These are phyloP conservation scores for Drosophila repleta DNA, from an alignment of 1,140 invertebrate genomes.

Conservation along the genomic window DNA sequence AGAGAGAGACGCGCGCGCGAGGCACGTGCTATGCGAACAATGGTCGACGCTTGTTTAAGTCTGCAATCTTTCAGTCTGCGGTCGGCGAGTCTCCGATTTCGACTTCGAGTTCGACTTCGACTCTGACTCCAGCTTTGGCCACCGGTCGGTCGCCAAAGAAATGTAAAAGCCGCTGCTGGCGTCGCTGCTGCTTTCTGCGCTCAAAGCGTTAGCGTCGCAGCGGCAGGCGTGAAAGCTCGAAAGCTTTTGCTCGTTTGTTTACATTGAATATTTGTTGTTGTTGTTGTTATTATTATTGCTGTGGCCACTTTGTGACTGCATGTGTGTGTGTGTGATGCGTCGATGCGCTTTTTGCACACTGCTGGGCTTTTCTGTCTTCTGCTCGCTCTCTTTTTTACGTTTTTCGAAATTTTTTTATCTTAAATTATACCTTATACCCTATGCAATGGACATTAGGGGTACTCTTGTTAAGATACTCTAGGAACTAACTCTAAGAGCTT, in stretches of 20 bases:
- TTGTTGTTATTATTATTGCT: slow-evolving; percentile 12
- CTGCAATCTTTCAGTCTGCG: slow-evolving; percentile 11
- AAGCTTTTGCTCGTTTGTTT: slow-evolving; percentile 38
- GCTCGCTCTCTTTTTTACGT: slow-evolving; percentile 4
- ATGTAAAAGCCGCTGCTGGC: slow-evolving; percentile 58
- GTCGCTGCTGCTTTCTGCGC: slow-evolving; percentile 2
- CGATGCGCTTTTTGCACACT: slow-evolving; percentile 74
- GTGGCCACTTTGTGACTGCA: slow-evolving; percentile 16
- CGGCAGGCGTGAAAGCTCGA: slow-evolving; percentile 32
- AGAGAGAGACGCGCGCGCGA: slow-evolving; percentile 18
- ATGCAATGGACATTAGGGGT: no score
- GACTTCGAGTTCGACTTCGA: slow-evolving; percentile 5
- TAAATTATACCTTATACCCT: not conserved
- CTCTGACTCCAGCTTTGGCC: slow-evolving; percentile 42
- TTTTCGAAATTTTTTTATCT: slow-evolving; percentile 11
- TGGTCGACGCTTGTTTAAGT: slow-evolving; percentile 75
- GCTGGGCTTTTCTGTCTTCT: slow-evolving; percentile 46
- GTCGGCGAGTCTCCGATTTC: slow-evolving; percentile 22
- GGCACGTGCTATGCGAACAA: slow-evolving; percentile 75
- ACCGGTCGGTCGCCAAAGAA: slow-evolving; percentile 73
- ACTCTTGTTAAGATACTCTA: no score
- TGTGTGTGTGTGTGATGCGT: slow-evolving; percentile 33
- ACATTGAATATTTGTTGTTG: slow-evolving; percentile 24
- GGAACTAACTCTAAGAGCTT: no score
- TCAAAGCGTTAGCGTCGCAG: slow-evolving; percentile 13